Base-by-base conservation (phyloP, 1,140 invertebrate species). In the Leptinotarsa defecta region DNA sequence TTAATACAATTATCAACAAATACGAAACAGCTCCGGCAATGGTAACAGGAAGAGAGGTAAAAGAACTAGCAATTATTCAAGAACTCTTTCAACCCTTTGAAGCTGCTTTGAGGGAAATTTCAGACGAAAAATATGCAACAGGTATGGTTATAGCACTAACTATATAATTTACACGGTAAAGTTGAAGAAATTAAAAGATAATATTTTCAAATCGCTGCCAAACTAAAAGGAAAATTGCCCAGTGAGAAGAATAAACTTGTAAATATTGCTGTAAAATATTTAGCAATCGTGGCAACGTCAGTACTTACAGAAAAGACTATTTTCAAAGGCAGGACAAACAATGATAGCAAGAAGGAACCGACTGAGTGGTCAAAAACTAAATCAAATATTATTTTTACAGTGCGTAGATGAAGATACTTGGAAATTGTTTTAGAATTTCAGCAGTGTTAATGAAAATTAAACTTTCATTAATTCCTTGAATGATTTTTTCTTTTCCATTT, bases 251-350 rank as follows among this genome's bases (percentile, higher is more conserved):
- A 57, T 11, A 52, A 57, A 69, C 43, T 69, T 13, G 22, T 27
- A 48, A 69, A 69, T 17, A 27, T 24, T 65, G 63, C 63, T 27
- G 19, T 65, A 13, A 65, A 65, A 27, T 65, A 65, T 65, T 65
- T 65, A 27, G 13, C 6, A 20, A 65, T 65, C 13, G 19, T 27
- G 24, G 63, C 19, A 65, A 65, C 19, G 15, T 65, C 63, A 22
- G 63, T 65, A 64, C 63, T 19, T 13, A 11, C 20, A 64, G 63
- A 64, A 64, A 64, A 19, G 19, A 27, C 19, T 64, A 24, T 64
- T 64, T 64, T 64, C 63, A 13, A 64, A 64, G 13, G 63, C 63
- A 64, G 63, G 63, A 13, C 1, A 64, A 64, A 64, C 6, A 20
- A 65, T 22, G 19, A 64, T 1, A 11, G 63, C n/a, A 19, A 64